phyloP scores from a whole-genome alignment of 1,140 invertebrate genomes.

The Anoplophora glabripennis region DNA sequence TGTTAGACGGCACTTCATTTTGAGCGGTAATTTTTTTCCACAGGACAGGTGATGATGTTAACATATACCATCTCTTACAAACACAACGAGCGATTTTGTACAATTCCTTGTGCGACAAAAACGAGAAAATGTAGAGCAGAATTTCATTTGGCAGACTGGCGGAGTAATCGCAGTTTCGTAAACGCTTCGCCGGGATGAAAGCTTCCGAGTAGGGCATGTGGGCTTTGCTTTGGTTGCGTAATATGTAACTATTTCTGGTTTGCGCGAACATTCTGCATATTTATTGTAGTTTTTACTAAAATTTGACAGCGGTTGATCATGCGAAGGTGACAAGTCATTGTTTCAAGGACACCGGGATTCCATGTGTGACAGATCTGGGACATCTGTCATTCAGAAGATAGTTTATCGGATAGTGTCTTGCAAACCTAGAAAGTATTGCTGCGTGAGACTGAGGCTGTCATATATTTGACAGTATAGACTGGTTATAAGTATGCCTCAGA shows the following conservation, averaged over 20 bases:
- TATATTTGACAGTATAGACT: no score
- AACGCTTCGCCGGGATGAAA: not conserved
- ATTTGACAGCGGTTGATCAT: not conserved
- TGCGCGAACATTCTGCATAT: not conserved
- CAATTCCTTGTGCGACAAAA: constrained; percentile 23
- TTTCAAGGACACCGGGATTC: no score
- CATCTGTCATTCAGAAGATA: no score
- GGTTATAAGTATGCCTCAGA: no score
- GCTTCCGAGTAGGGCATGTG: not conserved
- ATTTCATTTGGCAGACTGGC: constrained; percentile 27
- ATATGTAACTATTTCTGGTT: not conserved
- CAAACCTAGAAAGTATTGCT: no score
- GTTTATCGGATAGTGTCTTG: no score
- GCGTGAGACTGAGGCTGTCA: no score
- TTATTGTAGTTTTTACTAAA: not conserved
- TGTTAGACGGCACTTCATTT: constrained; percentile 20
- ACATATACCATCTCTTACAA: constrained; percentile 22
- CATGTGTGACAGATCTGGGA: no score
- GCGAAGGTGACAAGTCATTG: no score
- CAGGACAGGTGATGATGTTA: constrained; percentile 21
- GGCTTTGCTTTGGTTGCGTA: not conserved
- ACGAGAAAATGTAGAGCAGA: constrained; percentile 30
- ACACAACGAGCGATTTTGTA: constrained; percentile 23
- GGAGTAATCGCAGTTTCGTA: constrained; percentile 10
- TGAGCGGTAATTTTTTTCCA: constrained; percentile 28